Base-by-base conservation (phyloP, 2,113 vertebrate species). In the Oreocharis arfaki region DNA sequence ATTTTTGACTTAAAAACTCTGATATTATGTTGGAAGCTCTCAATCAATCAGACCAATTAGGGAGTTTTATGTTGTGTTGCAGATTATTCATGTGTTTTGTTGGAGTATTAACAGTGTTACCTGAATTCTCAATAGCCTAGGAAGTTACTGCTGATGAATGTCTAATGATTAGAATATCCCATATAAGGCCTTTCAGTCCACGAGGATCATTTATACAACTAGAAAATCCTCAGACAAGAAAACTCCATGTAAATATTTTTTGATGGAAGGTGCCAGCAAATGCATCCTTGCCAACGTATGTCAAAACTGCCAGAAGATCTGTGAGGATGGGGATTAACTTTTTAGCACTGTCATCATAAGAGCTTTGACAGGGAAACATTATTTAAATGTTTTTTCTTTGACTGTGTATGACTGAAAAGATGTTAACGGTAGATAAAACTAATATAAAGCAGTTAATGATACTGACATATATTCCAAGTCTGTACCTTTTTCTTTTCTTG, bases 181-280 rank as follows among this genome's bases (percentile, higher is more conserved):
- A 71, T 33, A 27, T 68, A 71, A 78, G 39, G 30, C 65, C 20
- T 65, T 84, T 94, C 86, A 90, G 68, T 79, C 56, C 55, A 23
- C 22, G 56, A 95, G 75, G 74, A 89, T 94, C 65, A 85, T 92
- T 96, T 85, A 82, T 91, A 88, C 80, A 90, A 56, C 42, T 94
- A 77, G 71, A 94, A 92, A 93, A 92, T 83, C 70, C 50, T 49
- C 74, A 79, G 76, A 81, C 70, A 81, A 82, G 88, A 90, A 92
- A 95, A 93, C 52, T 52, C 47, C 37, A 42, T 86, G 77, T 96
- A 97, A 97, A 96, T 97, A 95, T 97, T 97, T 97, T 94, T 87
- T 96, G 56, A 50, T 75, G 75, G 85, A 96, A 97, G 91, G 89
- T 95, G 95, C 94, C 95, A 95, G 82, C 85, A 87, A 87, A 94